Conservation (phyloP, 2,888 invertebrate species). For the Clitarchus hookeri region DNA sequence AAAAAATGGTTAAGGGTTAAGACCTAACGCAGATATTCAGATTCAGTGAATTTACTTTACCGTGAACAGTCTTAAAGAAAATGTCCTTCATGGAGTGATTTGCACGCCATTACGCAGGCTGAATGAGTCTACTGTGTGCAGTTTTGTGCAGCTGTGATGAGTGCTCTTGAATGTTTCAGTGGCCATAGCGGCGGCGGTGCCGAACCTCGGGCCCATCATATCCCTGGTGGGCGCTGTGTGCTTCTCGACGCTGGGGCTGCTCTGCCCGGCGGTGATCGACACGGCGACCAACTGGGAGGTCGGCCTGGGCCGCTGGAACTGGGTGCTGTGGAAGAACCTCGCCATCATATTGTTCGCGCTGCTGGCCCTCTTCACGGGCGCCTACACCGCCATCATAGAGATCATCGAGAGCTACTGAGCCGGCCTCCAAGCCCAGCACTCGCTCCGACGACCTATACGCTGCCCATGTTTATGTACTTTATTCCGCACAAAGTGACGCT, state of each 20-base stretch:
- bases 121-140: too few species aligned
- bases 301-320: slow-evolving; percentile 29
- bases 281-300: slow-evolving; percentile 36
- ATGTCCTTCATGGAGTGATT: too few species aligned
- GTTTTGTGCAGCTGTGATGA: too few species aligned
- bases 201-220: slow-evolving; percentile 40
- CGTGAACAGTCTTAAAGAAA: too few species aligned
- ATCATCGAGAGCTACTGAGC: slow-evolving; percentile 34
- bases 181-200: slow-evolving; percentile 38
- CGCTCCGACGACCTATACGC: neutral
- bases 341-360: slow-evolving; percentile 32
- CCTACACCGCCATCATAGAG: slow-evolving; percentile 37
- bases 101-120: too few species aligned
- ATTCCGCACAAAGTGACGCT: too few species aligned
- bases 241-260: slow-evolving; percentile 41
- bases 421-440: neutral
- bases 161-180: slow-evolving; percentile 29
- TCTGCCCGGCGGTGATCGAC: slow-evolving; percentile 39
- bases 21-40: too few species aligned
- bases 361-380: slow-evolving; percentile 36
- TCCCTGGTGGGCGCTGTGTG: slow-evolving; percentile 40
- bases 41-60: too few species aligned
- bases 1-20: too few species aligned
- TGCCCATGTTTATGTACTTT: too few species aligned
- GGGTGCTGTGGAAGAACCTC: slow-evolving; percentile 35